Evolutionary conservation across 2,797 vertebrate species (phyloP).

Genomic region (Myotis findleyi): DNA sequence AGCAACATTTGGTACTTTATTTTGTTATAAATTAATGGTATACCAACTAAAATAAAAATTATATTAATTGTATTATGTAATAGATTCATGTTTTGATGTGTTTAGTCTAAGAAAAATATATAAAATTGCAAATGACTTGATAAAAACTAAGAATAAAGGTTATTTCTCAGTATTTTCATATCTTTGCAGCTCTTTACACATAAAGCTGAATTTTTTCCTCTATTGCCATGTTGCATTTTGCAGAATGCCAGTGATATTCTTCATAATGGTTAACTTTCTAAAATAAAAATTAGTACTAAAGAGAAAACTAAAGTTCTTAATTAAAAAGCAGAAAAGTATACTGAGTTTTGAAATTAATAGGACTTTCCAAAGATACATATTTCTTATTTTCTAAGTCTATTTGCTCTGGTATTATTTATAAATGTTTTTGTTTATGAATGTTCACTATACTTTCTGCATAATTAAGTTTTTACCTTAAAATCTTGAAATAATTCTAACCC

Average conservation of each 20-base stretch:
- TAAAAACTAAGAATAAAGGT: constrained; percentile 35
- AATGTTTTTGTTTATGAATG: not conserved
- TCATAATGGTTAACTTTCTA: constrained; percentile 28
- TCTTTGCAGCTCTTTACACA: not conserved
- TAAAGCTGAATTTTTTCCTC: not conserved
- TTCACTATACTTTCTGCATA: constrained; percentile 53
- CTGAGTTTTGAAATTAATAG: not conserved
- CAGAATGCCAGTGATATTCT: not conserved
- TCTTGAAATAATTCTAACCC: constrained; percentile 36
- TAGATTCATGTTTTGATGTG: not conserved
- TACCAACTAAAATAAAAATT: not conserved
- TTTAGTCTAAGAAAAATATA: not conserved
- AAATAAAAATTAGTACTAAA: not conserved
- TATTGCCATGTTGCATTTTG: not conserved
- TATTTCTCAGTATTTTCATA: not conserved
- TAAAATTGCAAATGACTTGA: not conserved
- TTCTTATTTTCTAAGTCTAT: constrained; percentile 21
- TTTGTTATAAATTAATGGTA: not conserved
- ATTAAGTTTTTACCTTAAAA: constrained; percentile 22
- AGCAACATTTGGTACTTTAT: not conserved
- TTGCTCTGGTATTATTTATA: constrained; percentile 11
- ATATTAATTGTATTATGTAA: not conserved
- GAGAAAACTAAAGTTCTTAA: not conserved
- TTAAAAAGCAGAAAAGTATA: not conserved
- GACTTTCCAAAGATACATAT: constrained; percentile 15